Base-by-base conservation (phyloP, 2,797 vertebrate species). In the Florisuga fusca region DNA sequence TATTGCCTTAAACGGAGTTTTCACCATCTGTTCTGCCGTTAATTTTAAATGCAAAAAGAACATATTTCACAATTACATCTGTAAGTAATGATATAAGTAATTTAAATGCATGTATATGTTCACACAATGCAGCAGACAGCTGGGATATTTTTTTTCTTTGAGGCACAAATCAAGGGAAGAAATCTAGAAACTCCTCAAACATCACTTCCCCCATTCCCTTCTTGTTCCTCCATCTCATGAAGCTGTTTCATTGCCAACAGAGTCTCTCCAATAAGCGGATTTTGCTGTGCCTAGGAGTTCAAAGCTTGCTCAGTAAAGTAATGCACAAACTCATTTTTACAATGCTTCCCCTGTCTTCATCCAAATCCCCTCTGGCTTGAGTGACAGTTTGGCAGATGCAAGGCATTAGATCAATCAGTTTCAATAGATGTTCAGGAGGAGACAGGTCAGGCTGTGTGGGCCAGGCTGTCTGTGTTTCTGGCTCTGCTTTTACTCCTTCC, bases 51-150 rank as follows among this genome's bases (percentile, higher is more conserved):
- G 97, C 97, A 97, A 95, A 97, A 97, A 96, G 97, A 97, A 95
- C 97, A 98, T 98, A 98, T 98, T 98, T 98, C 97, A 98, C 97
- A 98, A 98, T 98, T 98, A 98, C 98, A 98, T 98, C 98, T 98
- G 98, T 98, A 98, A 98, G 97, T 98, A 98, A 98, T 98, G 97
- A 97, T 98, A 96, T 95, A 98, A 98, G 97, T 97, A 97, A 98
- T 98, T 98, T 97, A 98, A 98, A 98, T 98, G 97, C 98, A 98
- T 98, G 97, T 98, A 97, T 98, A 98, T 97, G 95, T 98, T 96
- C 97, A 89, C 96, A 97, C 95, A 96, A 94, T 97, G 95, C 96
- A 97, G 96, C 63, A 97, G 97, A 97, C 98, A 98, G 97, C 97
- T 98, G 97, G 97, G 96, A 55, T 96, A 69, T 94, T 86, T 79